These are phyloP conservation scores for Thyatira batis DNA, from an alignment of 2,888 invertebrate genomes.

Conservation along the genomic window DNA sequence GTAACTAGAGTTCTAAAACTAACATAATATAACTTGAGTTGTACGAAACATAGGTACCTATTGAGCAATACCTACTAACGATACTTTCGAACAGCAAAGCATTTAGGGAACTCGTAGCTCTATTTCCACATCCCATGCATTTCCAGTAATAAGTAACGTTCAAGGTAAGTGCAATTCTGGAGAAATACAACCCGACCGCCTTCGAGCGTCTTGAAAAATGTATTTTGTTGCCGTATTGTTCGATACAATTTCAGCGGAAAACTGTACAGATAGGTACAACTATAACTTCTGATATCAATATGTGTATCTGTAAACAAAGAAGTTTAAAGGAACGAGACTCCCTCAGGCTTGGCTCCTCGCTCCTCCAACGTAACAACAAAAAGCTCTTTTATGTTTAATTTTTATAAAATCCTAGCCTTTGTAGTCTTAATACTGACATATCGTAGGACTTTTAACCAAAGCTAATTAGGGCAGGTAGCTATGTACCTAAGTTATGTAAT, in stretches of 20 bases:
- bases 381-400: too few species aligned
- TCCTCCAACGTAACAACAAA: background rate
- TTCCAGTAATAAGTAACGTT: slow-evolving; percentile 26
- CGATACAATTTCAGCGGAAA: slow-evolving; percentile 36
- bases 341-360: too few species aligned
- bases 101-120: background rate
- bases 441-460: too few species aligned
- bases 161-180: slow-evolving; percentile 44
- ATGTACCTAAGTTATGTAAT: too few species aligned
- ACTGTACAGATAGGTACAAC: slow-evolving; percentile 35
- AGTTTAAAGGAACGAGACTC: slow-evolving; percentile 6
- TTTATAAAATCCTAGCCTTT: too few species aligned
- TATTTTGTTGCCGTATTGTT: slow-evolving; percentile 49
- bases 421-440: too few species aligned
- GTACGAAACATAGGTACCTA: background rate
- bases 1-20: too few species aligned
- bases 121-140: background rate
- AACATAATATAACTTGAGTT: background rate
- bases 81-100: background rate
- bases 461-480: too few species aligned
- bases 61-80: background rate
- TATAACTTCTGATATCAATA: slow-evolving; percentile 51
- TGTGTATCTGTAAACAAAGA: slow-evolving; percentile 40
- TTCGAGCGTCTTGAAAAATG: slow-evolving; percentile 56
- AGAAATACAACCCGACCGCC: slow-evolving; percentile 44